phyloP scores from a whole-genome alignment of 2,888 invertebrate species.

The Acanthosepion pharaonis region DNA sequence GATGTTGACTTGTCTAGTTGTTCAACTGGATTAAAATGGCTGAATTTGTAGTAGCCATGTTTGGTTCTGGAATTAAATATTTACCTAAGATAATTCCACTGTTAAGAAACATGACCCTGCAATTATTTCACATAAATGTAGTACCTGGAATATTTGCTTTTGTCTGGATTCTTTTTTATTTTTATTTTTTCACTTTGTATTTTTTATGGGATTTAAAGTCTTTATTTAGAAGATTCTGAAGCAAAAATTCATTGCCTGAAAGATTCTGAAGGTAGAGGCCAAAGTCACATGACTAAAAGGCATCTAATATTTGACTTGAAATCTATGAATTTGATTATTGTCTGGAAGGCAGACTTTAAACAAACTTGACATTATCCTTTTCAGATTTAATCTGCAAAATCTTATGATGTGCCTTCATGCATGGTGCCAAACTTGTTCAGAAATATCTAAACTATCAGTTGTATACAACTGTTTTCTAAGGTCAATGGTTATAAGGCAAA shows the following conservation, averaged over 20 bases:
- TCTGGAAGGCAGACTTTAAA: too few species aligned
- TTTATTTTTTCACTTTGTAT: background rate
- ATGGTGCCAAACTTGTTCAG: too few species aligned
- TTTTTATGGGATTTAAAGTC: background rate
- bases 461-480: too few species aligned
- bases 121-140: conserved; percentile 8
- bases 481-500: too few species aligned
- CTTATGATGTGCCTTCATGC: too few species aligned
- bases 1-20: conserved; percentile 1
- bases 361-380: too few species aligned
- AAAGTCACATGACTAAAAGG: background rate
- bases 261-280: background rate
- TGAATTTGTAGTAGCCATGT: background rate
- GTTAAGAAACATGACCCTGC: conserved; percentile 23
- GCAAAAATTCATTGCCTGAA: background rate
- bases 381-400: too few species aligned
- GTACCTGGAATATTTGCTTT: conserved; percentile 8
- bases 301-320: too few species aligned
- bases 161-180: background rate
- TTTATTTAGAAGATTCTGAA: background rate
- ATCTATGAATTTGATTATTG: too few species aligned
- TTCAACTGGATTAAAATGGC: conserved; percentile 33
- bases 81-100: background rate
- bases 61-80: conserved; percentile 9
- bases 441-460: too few species aligned